These are phyloP conservation scores for Dendrocincla tyrannina DNA, from an alignment of 2,797 vertebrate species.

Conservation along the genomic window DNA sequence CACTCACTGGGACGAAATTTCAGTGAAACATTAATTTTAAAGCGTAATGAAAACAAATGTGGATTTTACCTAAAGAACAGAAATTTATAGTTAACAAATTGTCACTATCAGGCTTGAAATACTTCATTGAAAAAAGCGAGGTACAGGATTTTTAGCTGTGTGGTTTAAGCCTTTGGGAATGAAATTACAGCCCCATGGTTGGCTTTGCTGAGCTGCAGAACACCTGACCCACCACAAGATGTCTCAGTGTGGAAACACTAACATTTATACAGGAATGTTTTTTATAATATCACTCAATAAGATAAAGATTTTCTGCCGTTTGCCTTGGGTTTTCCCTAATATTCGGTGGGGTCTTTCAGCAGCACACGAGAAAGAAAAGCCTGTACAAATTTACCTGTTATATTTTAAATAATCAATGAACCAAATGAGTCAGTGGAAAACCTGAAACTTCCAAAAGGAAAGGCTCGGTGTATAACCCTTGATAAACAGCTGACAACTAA, in stretches of 20 bases:
- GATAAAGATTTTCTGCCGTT: background rate
- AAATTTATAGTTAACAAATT: background rate
- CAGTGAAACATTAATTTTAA: background rate
- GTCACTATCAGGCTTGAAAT: background rate
- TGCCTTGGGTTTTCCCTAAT: background rate
- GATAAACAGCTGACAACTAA: background rate
- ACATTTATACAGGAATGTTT: accelerated
- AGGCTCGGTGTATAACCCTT: background rate
- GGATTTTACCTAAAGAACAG: background rate
- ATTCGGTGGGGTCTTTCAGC: background rate
- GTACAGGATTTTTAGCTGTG: background rate
- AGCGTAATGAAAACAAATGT: background rate
- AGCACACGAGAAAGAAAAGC: background rate
- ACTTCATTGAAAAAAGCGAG: background rate
- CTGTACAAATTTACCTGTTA: background rate
- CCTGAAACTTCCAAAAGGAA: background rate
- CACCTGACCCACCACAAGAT: conserved; percentile 21
- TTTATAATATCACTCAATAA: background rate
- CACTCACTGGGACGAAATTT: background rate
- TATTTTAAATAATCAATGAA: background rate
- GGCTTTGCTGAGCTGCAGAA: background rate
- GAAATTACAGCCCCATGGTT: accelerated
- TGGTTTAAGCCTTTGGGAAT: background rate
- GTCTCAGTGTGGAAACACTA: background rate
- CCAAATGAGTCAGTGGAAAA: background rate